A percentile compares a stretch with the other conserved stretches of the same genome.
These are phyloP conservation scores for Spialia ferax DNA, from an alignment of 2,888 invertebrate species.

Conservation along the genomic window DNA sequence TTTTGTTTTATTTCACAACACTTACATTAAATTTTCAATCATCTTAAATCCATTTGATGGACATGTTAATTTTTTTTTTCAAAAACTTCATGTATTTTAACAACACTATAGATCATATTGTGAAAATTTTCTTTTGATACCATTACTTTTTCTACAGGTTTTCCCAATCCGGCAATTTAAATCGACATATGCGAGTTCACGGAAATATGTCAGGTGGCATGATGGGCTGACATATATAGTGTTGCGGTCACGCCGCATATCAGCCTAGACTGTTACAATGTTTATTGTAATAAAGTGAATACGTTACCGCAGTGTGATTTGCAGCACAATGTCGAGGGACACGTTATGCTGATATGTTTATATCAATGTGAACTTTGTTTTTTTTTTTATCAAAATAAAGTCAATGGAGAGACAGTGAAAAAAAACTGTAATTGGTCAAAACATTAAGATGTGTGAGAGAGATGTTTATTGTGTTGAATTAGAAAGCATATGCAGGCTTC, in stretches of 20 bases:
- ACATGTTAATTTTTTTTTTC: neutral
- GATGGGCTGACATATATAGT: conserved; percentile 87
- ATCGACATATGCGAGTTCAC: conserved; percentile 99
- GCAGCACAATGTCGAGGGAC: conserved; percentile 3
- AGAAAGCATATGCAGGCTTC: too few relatives aligned
- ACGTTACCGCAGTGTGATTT: neutral
- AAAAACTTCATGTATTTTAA: too few relatives aligned
- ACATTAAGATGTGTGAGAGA: too few relatives aligned
- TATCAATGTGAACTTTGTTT: neutral
- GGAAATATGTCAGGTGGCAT: conserved; percentile 88
- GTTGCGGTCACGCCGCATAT: conserved; percentile 63
- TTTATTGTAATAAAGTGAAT: conserved; percentile 15
- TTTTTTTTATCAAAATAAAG: too few relatives aligned
- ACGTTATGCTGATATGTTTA: neutral
- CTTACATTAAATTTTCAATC: too few relatives aligned
- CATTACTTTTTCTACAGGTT: conserved; percentile 85
- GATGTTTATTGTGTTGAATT: too few relatives aligned
- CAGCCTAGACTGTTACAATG: conserved; percentile 40
- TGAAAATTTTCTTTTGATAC: neutral
- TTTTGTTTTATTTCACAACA: too few relatives aligned
- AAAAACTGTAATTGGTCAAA: too few relatives aligned
- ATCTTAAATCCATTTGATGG: too few relatives aligned
- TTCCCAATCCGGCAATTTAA: conserved; percentile 99
- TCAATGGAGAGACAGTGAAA: too few relatives aligned
- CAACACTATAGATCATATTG: neutral